phyloP scores from a whole-genome alignment of 1,140 invertebrate genomes.

The Apolygus lucorum region DNA sequence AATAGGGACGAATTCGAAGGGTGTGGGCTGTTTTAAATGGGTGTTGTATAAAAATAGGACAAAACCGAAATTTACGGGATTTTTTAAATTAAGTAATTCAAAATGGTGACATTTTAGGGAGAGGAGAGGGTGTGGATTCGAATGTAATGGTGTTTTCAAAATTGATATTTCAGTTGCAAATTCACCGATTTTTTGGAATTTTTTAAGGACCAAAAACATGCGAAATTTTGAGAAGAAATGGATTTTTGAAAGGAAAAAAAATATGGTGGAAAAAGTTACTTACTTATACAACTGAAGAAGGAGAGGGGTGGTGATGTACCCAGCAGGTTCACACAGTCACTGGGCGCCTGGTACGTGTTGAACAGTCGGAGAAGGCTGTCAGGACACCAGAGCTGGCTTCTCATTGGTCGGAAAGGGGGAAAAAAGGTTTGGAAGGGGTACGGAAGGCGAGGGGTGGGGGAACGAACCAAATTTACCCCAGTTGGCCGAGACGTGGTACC shows the following conservation, averaged over 20 bases:
- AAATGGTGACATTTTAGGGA: neutral
- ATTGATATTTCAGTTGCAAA: too few species aligned
- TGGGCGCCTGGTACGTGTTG: neutral
- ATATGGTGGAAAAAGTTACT: neutral
- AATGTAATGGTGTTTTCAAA: neutral
- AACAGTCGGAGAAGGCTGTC: neutral
- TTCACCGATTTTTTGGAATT: neutral
- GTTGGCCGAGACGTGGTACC: neutral
- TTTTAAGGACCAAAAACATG: neutral
- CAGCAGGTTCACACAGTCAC: neutral
- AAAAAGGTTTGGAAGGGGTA: neutral
- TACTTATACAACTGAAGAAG: neutral
- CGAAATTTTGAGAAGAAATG: neutral
- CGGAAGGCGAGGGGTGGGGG: neutral
- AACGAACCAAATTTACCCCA: neutral
- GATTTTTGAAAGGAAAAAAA: neutral
- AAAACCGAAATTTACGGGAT: too few species aligned
- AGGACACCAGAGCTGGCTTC: neutral
- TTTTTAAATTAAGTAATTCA: neutral
- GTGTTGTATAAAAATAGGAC: too few species aligned
- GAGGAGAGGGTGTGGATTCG: neutral
- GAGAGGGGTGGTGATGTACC: neutral
- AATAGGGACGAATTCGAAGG: too few species aligned
- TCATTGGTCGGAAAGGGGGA: neutral
- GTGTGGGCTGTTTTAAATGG: too few species aligned